Evolutionary conservation across 2,888 invertebrate genomes (phyloP), one percentile per base, ranked within the genome.

Genomic region (Cyaniris semiargus): DNA sequence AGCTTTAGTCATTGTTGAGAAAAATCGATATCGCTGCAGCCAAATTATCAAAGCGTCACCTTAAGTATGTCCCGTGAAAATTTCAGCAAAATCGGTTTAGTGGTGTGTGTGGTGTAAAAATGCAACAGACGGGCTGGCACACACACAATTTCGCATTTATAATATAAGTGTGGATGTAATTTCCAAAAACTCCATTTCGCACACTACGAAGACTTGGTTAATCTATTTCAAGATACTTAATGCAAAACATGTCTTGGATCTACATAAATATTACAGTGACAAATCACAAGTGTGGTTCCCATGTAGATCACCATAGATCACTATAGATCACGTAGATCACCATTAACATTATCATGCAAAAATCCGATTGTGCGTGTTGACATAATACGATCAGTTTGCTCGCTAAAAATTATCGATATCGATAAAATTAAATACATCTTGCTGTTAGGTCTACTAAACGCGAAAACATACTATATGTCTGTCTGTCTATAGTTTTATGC

Each of bases 331-430:
- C 60, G 23, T 66, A 66, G 66, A 27, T 66, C 66, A 31, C 87
- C 85, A 87, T 88, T 88, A 87, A 86, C 83, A 89, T 91, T 93
- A 87, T 93, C 85, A 94, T 94, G 94, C 90, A 90, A 93, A 93
- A 86, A 90, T 92, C 86, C 89, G 88, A 88, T 90, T 88, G 90
- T 88, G 86, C 84, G 90, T 92, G 93, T 93, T 93, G 94, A 92
- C 92, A 93, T 93, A 93, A 93, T 93, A 93, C 90, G 90, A 93
- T 92, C 93, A 91, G 92, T 93, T 89, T 88, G 86, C 82, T 86
- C 88, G 88, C 89, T 91, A 53, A n/a, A 21, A 27, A 27, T 27
- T 77, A 71, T 78, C 78, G 78, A 44, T 38, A 80, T 70, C 34
- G 72, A 38, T 72, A 38, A 70, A 38, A 34, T 38, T 34, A 5